Conservation (phyloP, 2,888 invertebrate species). For the Sabatieria punctata region DNA sequence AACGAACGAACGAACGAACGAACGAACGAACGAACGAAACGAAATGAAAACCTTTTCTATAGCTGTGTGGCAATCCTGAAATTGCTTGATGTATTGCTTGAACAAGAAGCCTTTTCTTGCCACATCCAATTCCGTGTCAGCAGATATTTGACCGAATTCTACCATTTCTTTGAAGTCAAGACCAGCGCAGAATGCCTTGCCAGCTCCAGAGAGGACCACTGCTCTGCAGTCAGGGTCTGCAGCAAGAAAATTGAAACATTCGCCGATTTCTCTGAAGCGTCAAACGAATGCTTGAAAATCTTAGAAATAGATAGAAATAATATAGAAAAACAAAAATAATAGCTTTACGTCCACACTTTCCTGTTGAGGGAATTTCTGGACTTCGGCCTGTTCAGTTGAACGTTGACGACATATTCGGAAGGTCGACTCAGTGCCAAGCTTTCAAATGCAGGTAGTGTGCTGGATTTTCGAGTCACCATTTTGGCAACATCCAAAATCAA, state of each 20-base stretch:
- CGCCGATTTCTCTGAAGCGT: conserved; percentile 49
- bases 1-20: too few species aligned
- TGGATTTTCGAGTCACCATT: too few species aligned
- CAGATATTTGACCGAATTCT: conserved; percentile 42
- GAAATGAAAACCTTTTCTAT: too few species aligned
- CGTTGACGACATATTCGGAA: conserved; percentile 41
- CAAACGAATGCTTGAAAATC: too few species aligned
- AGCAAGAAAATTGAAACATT: conserved; percentile 59
- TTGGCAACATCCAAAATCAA: too few species aligned
- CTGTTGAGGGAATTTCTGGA: conserved; percentile 65
- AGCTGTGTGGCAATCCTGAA: conserved; percentile 59
- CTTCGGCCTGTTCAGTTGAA: conserved; percentile 71
- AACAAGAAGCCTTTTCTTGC: conserved; percentile 56
- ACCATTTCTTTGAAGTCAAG: conserved; percentile 53
- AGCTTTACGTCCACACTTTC: conserved; percentile 70
- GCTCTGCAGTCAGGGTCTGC: conserved; percentile 63
- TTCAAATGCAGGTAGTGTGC: background rate
- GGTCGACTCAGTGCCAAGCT: conserved; percentile 24
- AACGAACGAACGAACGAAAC: too few species aligned
- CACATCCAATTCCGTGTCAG: conserved; percentile 48
- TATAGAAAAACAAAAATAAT: too few species aligned
- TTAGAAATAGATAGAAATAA: too few species aligned
- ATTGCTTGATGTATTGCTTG: conserved; percentile 45
- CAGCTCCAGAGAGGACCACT: conserved; percentile 68
- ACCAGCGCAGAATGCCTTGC: conserved; percentile 69